These are phyloP conservation scores for Hyphantria cunea DNA, from an alignment of 1,140 invertebrate species.

Conservation along the genomic window DNA sequence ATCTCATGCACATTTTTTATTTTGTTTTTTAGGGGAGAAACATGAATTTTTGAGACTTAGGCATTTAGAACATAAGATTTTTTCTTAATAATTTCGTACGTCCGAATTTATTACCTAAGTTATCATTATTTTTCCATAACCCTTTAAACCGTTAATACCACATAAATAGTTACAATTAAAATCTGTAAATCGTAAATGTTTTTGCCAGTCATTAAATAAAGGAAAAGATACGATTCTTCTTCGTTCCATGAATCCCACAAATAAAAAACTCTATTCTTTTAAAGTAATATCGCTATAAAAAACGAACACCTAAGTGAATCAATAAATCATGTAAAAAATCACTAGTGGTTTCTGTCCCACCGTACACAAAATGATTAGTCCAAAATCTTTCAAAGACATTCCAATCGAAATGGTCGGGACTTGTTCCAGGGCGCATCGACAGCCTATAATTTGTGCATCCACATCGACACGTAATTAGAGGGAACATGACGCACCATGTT, in stretches of 20 bases:
- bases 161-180: not conserved
- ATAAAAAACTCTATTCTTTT: constrained; percentile 15
- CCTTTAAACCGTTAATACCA: not conserved
- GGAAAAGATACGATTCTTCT: constrained; percentile 13
- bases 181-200: constrained; percentile 9
- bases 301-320: constrained; percentile 25
- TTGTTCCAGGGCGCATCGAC: constrained; percentile 45
- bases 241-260: constrained; percentile 1
- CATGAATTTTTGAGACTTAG: too few relatives aligned
- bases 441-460: constrained; percentile 77
- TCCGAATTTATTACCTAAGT: too few relatives aligned
- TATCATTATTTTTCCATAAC: too few relatives aligned
- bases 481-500: constrained; percentile 66
- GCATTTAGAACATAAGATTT: too few relatives aligned
- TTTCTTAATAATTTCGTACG: too few relatives aligned
- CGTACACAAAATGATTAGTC: constrained; percentile 33
- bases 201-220: constrained; percentile 29
- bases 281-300: constrained; percentile 16
- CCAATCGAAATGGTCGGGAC: constrained; percentile 40
- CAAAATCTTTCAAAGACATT: constrained; percentile 48
- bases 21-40: too few relatives aligned
- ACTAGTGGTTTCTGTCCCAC: constrained; percentile 23
- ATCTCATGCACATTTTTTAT: too few relatives aligned
- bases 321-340: constrained; percentile 31
- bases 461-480: constrained; percentile 71